Evolutionary conservation across 2,113 vertebrate species (phyloP).

Genomic region (Burhinus oedicnemus): DNA sequence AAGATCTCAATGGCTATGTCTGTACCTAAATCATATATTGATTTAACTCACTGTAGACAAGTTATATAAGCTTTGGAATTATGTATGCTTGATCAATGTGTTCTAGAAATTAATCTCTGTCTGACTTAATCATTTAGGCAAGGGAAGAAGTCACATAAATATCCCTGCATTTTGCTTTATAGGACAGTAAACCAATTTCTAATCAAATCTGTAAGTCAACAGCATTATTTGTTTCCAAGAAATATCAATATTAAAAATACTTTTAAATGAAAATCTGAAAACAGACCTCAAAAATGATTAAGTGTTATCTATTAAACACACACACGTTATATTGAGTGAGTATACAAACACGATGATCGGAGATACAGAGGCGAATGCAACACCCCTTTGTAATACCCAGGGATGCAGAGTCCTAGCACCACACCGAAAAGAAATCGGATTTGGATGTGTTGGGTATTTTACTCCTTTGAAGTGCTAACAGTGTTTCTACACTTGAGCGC

Average conservation of each 20-base stretch:
- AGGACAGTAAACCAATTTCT: constrained; percentile 42
- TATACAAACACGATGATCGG: neutral
- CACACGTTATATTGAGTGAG: neutral
- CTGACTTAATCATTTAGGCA: constrained; percentile 24
- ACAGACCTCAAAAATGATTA: neutral
- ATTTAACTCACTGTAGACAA: constrained; percentile 22
- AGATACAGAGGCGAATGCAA: neutral
- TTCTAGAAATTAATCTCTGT: constrained; percentile 16
- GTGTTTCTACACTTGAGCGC: neutral
- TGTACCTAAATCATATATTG: constrained; percentile 37
- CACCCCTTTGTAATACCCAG: neutral
- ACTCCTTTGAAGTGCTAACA: neutral
- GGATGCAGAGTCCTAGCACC: neutral
- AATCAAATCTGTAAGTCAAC: constrained; percentile 39
- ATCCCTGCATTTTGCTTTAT: neutral
- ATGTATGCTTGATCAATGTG: constrained; percentile 20
- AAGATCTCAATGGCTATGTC: neutral
- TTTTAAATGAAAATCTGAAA: neutral
- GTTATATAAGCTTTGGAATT: constrained; percentile 1
- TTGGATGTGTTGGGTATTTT: neutral
- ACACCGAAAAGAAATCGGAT: neutral
- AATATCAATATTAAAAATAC: neutral
- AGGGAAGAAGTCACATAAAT: constrained; percentile 42
- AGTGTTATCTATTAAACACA: neutral
- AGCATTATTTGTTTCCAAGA: constrained; percentile 13